phyloP scores from a whole-genome alignment of 2,888 invertebrate genomes.

The Lepidocyrtoides sp. region DNA sequence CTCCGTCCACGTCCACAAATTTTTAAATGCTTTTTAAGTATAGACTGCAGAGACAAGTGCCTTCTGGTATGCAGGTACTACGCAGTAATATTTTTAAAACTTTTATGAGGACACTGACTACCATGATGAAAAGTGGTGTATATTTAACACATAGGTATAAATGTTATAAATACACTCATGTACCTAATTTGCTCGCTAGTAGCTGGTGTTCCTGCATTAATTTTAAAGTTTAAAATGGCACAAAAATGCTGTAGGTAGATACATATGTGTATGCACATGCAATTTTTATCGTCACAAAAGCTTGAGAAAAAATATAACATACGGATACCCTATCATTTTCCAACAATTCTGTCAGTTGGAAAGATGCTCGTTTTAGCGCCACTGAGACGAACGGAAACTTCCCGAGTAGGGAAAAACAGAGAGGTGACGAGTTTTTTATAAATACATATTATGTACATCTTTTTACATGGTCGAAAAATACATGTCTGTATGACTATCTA shows the following conservation, averaged over 20 bases:
- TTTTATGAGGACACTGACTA: not conserved
- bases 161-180: too few relatives aligned
- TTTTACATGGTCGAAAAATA: not conserved
- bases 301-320: not conserved
- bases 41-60: not conserved
- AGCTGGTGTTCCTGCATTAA: not conserved
- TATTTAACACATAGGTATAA: not conserved
- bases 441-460: not conserved
- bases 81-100: not conserved
- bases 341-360: not conserved
- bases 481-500: not conserved
- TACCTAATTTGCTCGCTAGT: too few relatives aligned
- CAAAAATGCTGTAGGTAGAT: not conserved
- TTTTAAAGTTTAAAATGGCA: not conserved
- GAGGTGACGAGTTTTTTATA: not conserved
- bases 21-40: conserved; percentile 44
- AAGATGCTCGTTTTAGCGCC: conserved; percentile 59
- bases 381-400: conserved; percentile 69
- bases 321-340: not conserved
- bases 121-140: not conserved
- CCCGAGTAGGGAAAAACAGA: not conserved
- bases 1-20: conserved; percentile 13
- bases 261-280: not conserved
- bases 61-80: not conserved
- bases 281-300: not conserved